A percentile compares a stretch with the other conserved stretches of the same genome.
These are phyloP conservation scores for Hipposideros armiger DNA, from an alignment of 2,113 vertebrate species.

Conservation along the genomic window DNA sequence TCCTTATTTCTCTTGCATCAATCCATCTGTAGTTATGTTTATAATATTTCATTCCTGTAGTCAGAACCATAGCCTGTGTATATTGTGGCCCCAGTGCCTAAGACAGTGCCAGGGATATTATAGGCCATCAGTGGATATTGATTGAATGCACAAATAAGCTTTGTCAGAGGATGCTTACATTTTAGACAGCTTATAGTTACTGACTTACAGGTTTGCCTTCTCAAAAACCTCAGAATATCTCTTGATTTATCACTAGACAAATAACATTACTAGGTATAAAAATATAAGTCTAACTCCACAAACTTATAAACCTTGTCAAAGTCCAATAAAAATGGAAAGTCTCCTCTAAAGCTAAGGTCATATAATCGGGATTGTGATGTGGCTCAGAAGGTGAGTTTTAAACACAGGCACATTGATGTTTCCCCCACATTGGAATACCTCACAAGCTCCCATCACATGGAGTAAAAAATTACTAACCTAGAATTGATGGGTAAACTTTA, in stretches of 20 bases:
- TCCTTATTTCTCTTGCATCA: background rate
- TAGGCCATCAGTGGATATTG: background rate
- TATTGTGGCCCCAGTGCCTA: background rate
- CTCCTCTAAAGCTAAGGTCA: background rate
- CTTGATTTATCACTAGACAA: conserved; percentile 22
- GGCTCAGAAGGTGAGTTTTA: background rate
- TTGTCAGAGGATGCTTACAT: background rate
- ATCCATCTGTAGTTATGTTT: background rate
- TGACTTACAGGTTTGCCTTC: background rate
- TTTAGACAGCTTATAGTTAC: background rate
- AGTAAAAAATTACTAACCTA: background rate
- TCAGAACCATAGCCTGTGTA: background rate
- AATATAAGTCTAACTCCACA: background rate
- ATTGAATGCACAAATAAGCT: background rate
- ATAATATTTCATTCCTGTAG: background rate
- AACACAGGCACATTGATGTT: background rate
- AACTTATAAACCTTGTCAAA: background rate
- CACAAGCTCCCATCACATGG: background rate
- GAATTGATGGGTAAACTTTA: conserved; percentile 13
- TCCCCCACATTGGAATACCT: background rate
- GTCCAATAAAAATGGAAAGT: background rate
- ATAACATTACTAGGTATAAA: background rate
- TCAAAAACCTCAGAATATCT: background rate
- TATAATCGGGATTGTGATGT: background rate
- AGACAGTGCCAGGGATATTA: background rate